Percentiles rank a stretch among this genome's conserved stretches.
Evolutionary conservation across 2,797 vertebrate species (phyloP).

Genomic region (Danio jaintianensis): DNA sequence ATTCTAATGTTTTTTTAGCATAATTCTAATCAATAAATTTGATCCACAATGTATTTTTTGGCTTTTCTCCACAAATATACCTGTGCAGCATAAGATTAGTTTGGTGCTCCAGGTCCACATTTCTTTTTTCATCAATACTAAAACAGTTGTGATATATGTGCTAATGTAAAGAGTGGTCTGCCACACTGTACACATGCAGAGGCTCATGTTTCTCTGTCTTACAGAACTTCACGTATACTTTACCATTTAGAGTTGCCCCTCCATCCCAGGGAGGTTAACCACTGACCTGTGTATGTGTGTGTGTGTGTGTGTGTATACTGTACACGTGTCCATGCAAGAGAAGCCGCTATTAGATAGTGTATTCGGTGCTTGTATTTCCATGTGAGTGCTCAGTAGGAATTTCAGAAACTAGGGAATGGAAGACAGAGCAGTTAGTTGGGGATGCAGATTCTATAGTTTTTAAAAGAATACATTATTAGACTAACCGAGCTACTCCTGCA

Average conservation of each 20-base stretch:
- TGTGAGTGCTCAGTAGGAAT: background rate
- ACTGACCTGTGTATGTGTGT: slow-evolving; percentile 9
- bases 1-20: too few species aligned
- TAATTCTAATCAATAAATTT: too few species aligned
- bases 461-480: background rate
- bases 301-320: background rate
- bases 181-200: slow-evolving; percentile 36
- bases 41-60: too few species aligned
- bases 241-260: slow-evolving; percentile 1
- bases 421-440: background rate
- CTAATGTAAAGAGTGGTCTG: slow-evolving; percentile 19
- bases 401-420: background rate
- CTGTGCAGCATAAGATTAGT: too few species aligned
- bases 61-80: too few species aligned
- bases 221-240: slow-evolving; percentile 42
- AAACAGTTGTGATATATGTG: background rate
- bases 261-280: slow-evolving; percentile 24
- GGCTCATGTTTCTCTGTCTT: slow-evolving; percentile 52
- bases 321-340: slow-evolving; percentile 3
- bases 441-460: background rate
- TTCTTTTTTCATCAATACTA: background rate
- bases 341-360: background rate
- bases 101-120: too few species aligned
- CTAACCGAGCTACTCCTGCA: background rate
- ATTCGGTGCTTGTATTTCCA: slow-evolving; percentile 7